Evolutionary conservation across 1,140 invertebrate genomes (phyloP).

Genomic region (Microplitis demolitor): DNA sequence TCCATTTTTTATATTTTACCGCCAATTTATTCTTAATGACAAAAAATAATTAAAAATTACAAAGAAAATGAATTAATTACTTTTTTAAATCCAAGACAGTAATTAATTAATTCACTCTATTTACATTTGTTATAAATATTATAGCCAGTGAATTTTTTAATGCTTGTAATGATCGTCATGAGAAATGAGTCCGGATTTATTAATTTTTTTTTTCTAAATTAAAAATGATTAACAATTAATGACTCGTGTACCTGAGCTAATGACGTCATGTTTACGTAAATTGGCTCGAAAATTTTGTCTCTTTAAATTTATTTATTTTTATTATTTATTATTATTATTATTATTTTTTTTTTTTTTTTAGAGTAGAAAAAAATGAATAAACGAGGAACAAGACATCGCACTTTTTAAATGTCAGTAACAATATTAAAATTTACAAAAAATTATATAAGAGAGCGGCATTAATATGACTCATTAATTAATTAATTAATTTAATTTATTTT

Average conservation of each 20-base stretch:
- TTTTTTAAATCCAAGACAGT: constrained; percentile 16
- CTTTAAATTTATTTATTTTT: constrained; percentile 31
- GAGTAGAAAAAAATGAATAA: constrained; percentile 31
- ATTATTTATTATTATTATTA: constrained; percentile 21
- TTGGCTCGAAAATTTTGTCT: constrained; percentile 38
- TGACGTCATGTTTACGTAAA: constrained; percentile 29
- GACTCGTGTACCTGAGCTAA: constrained; percentile 16
- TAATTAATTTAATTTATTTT: neutral
- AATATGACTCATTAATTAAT: neutral
- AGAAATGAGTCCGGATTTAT: too few relatives aligned
- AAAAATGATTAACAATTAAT: neutral
- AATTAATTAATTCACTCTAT: too few relatives aligned
- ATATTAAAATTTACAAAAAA: constrained; percentile 35
- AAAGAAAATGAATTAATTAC: neutral
- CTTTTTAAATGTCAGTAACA: constrained; percentile 26
- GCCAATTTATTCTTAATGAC: constrained; percentile 1
- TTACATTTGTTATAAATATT: too few relatives aligned
- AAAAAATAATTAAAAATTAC: too few relatives aligned
- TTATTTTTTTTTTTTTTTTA: constrained; percentile 33
- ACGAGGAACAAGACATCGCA: constrained; percentile 21
- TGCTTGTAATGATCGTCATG: too few relatives aligned
- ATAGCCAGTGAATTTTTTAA: too few relatives aligned
- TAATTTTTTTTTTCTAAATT: neutral
- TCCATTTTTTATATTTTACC: neutral
- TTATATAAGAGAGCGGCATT: constrained; percentile 22